Evolutionary conservation across 2,797 vertebrate species (phyloP).

Genomic region (Rousettus madagascariensis): DNA sequence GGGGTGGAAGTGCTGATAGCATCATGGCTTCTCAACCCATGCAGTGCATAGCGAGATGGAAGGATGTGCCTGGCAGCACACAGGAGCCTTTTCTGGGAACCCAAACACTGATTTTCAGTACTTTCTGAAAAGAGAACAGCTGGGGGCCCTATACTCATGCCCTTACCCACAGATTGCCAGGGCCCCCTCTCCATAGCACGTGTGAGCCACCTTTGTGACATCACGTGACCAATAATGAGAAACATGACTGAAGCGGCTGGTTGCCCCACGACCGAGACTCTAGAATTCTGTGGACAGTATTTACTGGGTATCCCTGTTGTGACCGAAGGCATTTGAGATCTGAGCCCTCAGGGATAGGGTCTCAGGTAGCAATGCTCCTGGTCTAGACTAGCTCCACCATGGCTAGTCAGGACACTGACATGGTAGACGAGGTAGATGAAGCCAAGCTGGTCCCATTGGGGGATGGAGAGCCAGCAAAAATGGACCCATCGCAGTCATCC

Average conservation of each 20-base stretch:
- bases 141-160: fast-evolving
- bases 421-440: fast-evolving
- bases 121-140: background rate
- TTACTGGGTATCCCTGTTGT: fast-evolving
- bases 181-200: background rate
- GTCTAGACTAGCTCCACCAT: background rate
- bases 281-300: background rate
- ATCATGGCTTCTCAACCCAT: background rate
- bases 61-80: background rate
- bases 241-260: background rate
- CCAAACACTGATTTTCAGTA: fast-evolving
- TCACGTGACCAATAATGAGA: background rate
- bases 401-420: background rate
- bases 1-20: background rate
- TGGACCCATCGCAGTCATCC: background rate
- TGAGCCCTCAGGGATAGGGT: fast-evolving
- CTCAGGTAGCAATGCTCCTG: background rate
- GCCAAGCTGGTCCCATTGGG: no score
- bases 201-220: background rate
- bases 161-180: background rate
- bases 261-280: background rate
- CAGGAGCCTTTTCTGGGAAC: background rate
- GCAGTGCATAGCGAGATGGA: no score
- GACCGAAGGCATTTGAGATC: background rate
- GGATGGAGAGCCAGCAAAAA: background rate